Evolutionary conservation across 2,113 vertebrate genomes (phyloP), one percentile per base, ranked within the genome.

Genomic region (Puffinus mauretanicus): DNA sequence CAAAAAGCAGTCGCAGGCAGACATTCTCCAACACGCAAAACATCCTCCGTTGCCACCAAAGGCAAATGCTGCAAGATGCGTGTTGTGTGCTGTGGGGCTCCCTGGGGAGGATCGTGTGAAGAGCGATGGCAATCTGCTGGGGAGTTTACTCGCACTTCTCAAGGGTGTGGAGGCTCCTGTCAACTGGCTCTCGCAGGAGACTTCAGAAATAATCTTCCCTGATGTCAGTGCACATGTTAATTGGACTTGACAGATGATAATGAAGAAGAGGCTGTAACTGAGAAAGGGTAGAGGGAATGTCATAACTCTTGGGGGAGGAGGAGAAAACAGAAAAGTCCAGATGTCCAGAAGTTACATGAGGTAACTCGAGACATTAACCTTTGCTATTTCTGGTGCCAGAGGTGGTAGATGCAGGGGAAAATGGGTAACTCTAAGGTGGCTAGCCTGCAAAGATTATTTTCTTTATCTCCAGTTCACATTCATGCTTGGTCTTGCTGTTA

Each of bases 171-270:
- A 54, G 66, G 67, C n/a, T 94, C 38, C 89, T 79, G 86, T 67
- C 60, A 36, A 7, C 71, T 40, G 75, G 14, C 16, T 82, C 18
- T 75, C 8, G 9, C 30, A 25, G 84, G 81, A 82, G 44, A 19
- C 64, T 47, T 38, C 42, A 65, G 78, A 86, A 96, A 40, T 80
- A 10, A 13, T 64, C 65, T 84, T 85, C 91, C 49, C 84, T 67
- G 52, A 27, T 87, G 86, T 88, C 92, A 18, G 47, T 55, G 73
- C 49, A 2, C 36, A 17, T n/a, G 70, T 88, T 94, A 96, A 95
- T 96, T 96, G 77, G 78, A 36, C 36, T 61, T 95, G 94, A 91
- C 95, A 87, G 86, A 78, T 91, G 93, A 52, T 87, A 89, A 94
- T 72, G 93, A 97, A 30, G 91, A 72, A 61, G 81, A 86, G 69